Evolutionary conservation across 92 coral and sea anemone species (phyloP), one percentile per base, ranked within the genome.

Genomic region (Virgularia gustaviana): DNA sequence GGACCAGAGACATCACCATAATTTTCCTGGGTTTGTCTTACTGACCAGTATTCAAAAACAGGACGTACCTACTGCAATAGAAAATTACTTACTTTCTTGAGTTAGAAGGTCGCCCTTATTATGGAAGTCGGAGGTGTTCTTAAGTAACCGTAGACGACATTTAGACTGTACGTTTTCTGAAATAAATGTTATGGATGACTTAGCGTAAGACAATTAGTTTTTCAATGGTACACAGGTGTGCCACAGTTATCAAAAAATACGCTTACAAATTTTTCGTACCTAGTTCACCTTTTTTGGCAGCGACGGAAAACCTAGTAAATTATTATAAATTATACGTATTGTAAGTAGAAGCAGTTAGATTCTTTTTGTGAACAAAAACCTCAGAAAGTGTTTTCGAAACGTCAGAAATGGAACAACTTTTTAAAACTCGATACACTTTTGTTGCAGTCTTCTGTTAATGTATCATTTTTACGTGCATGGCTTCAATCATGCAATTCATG

Each of bases 241-340:
- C 15, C 22, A 19, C 15, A 47, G 15, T 47, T 47, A 15, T 39
- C 45, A n/a, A n/a, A n/a, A n/a, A n/a, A n/a, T n/a, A n/a, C n/a
- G n/a, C n/a, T n/a, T n/a, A n/a, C n/a, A n/a, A n/a, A n/a, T n/a
- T n/a, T n/a, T n/a, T n/a, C n/a, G 29, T 68, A 68, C 75, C 75
- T 68, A 68, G 32, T 49, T 68, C 61, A 49, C 75, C 75, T 30
- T 68, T 24, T 49, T 18, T 51, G 20, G 29, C 30, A 10, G 60
- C 61, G 25, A 68, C 75, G 24, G 75, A 68, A 30, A 45, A 68
- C 22, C 75, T 68, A 68, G 16, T 29, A 39, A 19, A 52, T 52
- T 11, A 2, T 22, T 4, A 12, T 22, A 52, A 52, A 52, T 12
- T 39, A 39, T n/a, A n/a, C 45, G 45, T 39, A 39, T 39, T 39